A percentile compares a stretch with the other conserved stretches of the same genome.
These are phyloP conservation scores for Tinea semifulvella DNA, from an alignment of 2,888 invertebrate species.

Conservation along the genomic window DNA sequence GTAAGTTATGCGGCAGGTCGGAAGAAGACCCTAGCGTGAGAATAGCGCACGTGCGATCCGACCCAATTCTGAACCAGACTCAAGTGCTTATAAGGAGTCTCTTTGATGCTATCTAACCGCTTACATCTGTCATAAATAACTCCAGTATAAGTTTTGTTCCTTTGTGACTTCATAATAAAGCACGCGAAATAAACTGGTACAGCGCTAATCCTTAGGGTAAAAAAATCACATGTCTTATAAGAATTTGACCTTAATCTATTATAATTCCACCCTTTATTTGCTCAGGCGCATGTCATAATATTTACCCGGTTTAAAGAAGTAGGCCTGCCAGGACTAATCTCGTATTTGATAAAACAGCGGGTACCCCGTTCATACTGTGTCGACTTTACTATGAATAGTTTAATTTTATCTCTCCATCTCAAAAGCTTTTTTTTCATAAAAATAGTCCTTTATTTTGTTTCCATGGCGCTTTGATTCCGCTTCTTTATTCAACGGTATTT, in stretches of 20 bases:
- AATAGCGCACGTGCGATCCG: conserved; percentile 13
- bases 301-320: conserved; percentile 47
- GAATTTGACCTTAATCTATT: conserved; percentile 41
- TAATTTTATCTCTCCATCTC: conserved; percentile 55
- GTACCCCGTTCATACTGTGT: conserved; percentile 44
- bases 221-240: conserved; percentile 21
- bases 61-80: conserved; percentile 7
- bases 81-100: conserved; percentile 2
- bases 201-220: not conserved
- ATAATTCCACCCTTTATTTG: conserved; percentile 39
- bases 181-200: conserved; percentile 1
- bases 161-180: conserved; percentile 1
- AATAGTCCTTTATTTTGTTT: conserved; percentile 46
- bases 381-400: conserved; percentile 43
- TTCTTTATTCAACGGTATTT: conserved; percentile 60
- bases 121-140: conserved; percentile 9
- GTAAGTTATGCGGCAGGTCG: conserved; percentile 12
- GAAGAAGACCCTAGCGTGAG: conserved; percentile 8
- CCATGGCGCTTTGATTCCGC: conserved; percentile 59
- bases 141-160: not conserved
- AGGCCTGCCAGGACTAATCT: conserved; percentile 48
- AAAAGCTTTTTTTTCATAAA: conserved; percentile 32
- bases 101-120: conserved; percentile 11
- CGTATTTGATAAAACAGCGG: conserved; percentile 62
- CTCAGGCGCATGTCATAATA: conserved; percentile 53